These are phyloP conservation scores for Clarias fuscus DNA, from an alignment of 2,797 vertebrate species.

Conservation along the genomic window DNA sequence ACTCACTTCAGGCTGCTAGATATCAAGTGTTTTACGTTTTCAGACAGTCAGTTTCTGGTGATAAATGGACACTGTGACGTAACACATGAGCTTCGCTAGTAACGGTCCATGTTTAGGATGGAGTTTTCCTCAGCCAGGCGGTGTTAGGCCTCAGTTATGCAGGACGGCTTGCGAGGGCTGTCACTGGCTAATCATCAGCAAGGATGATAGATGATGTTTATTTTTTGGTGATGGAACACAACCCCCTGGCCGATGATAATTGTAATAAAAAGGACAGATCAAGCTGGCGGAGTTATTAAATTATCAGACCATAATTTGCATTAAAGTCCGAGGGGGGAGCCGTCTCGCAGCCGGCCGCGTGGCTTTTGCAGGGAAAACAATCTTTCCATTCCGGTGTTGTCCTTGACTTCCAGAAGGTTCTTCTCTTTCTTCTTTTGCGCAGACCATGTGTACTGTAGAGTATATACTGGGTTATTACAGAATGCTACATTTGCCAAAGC, in stretches of 20 bases:
- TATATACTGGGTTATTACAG: conserved; percentile 22
- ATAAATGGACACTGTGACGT: neutral
- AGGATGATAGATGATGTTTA: conserved; percentile 99
- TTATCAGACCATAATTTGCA: conserved; percentile 92
- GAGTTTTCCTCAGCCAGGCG: conserved; percentile 68
- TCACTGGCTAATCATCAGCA: conserved; percentile 89
- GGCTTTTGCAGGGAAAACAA: conserved; percentile 58
- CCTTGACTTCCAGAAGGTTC: conserved; percentile 73
- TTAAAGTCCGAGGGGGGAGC: conserved; percentile 80
- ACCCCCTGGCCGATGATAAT: conserved; percentile 92
- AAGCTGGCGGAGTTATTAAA: conserved; percentile 93
- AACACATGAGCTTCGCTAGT: conserved; percentile 69
- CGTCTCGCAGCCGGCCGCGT: conserved; percentile 66
- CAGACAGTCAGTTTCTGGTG: neutral
- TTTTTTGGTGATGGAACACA: conserved; percentile 93
- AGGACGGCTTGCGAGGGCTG: conserved; percentile 81
- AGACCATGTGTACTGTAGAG: neutral
- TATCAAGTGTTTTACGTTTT: neutral
- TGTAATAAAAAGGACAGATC: conserved; percentile 98
- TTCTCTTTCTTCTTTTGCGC: conserved; percentile 33
- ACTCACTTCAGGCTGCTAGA: neutral
- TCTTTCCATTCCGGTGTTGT: conserved; percentile 69
- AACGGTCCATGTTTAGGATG: conserved; percentile 71
- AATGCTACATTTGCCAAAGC: conserved; percentile 25
- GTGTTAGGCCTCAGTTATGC: conserved; percentile 93